A percentile compares a stretch with the other conserved stretches of the same genome.
phyloP scores from a whole-genome alignment of 2,113 vertebrate species.

The Fulica atra region DNA sequence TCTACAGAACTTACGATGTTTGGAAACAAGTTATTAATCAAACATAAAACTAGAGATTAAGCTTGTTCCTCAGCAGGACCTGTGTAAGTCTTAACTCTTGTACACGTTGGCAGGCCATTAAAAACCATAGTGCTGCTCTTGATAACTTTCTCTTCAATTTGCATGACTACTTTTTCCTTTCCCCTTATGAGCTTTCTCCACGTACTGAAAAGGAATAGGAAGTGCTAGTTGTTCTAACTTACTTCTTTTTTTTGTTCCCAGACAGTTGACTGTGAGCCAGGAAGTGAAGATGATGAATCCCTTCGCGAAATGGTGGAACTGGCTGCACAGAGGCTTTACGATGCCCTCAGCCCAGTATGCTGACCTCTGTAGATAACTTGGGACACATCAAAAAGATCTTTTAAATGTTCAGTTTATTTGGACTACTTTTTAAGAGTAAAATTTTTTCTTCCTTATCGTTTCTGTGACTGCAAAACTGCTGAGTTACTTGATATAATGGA shows the following conservation, averaged over 20 bases:
- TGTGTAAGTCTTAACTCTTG: background rate
- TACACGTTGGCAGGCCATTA: background rate
- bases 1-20: background rate
- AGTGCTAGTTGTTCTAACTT: background rate
- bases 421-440: conserved; percentile 37
- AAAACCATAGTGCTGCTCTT: background rate
- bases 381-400: background rate
- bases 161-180: background rate
- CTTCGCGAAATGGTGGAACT: conserved; percentile 91
- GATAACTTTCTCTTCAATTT: background rate
- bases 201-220: background rate
- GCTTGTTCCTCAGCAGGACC: background rate
- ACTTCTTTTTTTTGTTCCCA: conserved; percentile 47
- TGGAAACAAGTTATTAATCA: background rate
- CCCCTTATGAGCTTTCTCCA: background rate
- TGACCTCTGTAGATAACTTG: conserved; percentile 64
- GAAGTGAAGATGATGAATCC: conserved; percentile 86
- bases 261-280: conserved; percentile 85
- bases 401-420: background rate
- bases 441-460: background rate
- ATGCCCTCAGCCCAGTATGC: conserved; percentile 84
- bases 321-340: conserved; percentile 88
- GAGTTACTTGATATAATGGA: background rate
- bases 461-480: background rate
- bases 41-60: background rate